Evolutionary conservation across 2,797 vertebrate genomes (phyloP).

Genomic region (Malurus leucopterus): DNA sequence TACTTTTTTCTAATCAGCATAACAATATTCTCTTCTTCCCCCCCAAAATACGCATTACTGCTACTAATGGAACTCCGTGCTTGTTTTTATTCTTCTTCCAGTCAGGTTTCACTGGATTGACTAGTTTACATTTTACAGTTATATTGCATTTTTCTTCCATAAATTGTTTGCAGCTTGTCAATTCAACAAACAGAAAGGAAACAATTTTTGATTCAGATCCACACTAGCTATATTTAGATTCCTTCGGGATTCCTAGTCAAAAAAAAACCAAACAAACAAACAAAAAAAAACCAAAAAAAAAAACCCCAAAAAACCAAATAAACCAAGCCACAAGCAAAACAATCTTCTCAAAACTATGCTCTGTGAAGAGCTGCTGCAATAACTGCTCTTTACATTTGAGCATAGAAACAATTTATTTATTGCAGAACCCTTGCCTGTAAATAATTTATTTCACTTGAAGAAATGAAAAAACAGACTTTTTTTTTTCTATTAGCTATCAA

Average conservation of each 20-base stretch:
- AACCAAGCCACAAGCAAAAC: not conserved
- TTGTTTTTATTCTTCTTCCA: not conserved
- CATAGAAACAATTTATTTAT: not conserved
- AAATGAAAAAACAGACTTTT: not conserved
- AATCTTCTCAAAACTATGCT: fast-evolving
- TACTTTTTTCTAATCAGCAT: not conserved
- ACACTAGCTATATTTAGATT: not conserved
- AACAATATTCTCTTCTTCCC: not conserved
- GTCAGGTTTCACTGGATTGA: not conserved
- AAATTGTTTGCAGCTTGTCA: not conserved
- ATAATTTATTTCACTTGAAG: not conserved
- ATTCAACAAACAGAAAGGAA: not conserved
- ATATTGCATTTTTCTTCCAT: not conserved
- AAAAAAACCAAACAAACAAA: not conserved
- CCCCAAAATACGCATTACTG: fast-evolving
- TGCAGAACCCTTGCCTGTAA: not conserved
- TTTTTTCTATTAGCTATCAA: not conserved
- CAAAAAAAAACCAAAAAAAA: too few relatives aligned
- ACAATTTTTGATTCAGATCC: not conserved
- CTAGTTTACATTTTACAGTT: not conserved
- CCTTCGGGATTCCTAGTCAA: not conserved
- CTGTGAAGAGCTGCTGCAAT: not conserved
- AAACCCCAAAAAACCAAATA: too few relatives aligned
- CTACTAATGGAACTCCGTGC: not conserved
- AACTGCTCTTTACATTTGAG: not conserved